phyloP scores from a whole-genome alignment of 2,797 vertebrate genomes.

The Microctenopoma lineatum region DNA sequence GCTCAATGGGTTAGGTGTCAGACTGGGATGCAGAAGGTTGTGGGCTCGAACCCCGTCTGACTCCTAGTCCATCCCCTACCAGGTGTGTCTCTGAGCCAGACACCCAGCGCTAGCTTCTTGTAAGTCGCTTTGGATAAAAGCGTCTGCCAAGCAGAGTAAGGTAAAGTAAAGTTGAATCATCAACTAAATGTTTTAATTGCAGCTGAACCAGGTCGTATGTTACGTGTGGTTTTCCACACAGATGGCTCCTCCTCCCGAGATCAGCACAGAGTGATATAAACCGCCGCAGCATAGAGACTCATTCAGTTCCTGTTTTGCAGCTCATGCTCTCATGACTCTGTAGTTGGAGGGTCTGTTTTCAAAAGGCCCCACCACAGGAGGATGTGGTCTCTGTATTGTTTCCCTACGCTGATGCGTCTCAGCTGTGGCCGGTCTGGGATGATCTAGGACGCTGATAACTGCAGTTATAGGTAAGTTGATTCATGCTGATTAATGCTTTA shows the following conservation, averaged over 20 bases:
- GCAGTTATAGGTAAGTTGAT: slow-evolving; percentile 42
- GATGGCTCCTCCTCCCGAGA: slow-evolving; percentile 40
- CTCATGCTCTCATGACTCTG: slow-evolving; percentile 25
- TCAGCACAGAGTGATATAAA: slow-evolving; percentile 8
- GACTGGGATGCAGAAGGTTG: too few relatives aligned
- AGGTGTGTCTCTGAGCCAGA: too few relatives aligned
- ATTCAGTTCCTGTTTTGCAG: slow-evolving; percentile 68
- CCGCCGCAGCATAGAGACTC: slow-evolving; percentile 26
- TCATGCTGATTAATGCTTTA: background rate
- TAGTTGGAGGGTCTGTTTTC: slow-evolving; percentile 41
- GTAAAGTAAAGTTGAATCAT: too few relatives aligned
- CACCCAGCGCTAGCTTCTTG: too few relatives aligned
- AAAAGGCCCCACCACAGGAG: slow-evolving; percentile 37
- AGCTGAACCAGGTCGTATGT: background rate
- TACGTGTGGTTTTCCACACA: background rate
- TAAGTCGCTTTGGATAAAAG: too few relatives aligned
- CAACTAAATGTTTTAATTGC: too few relatives aligned
- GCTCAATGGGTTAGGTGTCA: too few relatives aligned
- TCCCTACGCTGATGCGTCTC: slow-evolving; percentile 12
- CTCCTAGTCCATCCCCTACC: too few relatives aligned
- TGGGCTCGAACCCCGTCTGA: too few relatives aligned
- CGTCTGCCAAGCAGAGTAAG: too few relatives aligned
- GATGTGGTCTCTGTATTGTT: slow-evolving; percentile 64
- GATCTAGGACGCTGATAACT: slow-evolving; percentile 39
- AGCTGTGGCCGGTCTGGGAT: slow-evolving; percentile 30